A percentile compares a stretch with the other conserved stretches of the same genome.
phyloP scores from a whole-genome alignment of 2,797 vertebrate genomes.

The Anabacerthia variegaticeps region DNA sequence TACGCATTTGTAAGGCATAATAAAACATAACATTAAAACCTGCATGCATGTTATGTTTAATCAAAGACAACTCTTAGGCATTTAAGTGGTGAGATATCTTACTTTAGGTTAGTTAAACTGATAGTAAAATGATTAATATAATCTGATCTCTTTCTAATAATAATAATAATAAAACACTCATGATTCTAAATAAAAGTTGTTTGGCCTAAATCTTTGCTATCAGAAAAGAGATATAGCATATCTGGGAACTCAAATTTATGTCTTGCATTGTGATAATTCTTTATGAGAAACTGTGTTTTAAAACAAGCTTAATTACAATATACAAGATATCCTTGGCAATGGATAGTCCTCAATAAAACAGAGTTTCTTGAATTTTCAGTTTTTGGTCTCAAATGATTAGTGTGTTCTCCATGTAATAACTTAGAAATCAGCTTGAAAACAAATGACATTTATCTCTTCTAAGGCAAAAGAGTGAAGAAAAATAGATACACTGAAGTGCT shows the following conservation, averaged over 20 bases:
- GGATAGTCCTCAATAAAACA: conserved; percentile 77
- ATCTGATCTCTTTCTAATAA: conserved; percentile 72
- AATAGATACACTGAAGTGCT: conserved; percentile 48
- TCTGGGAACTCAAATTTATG: conserved; percentile 67
- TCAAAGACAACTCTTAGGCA: conserved; percentile 67
- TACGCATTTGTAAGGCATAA: conserved; percentile 65
- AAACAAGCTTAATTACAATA: conserved; percentile 63
- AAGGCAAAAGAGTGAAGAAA: conserved; percentile 51
- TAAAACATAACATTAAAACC: conserved; percentile 70
- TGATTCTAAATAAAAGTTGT: conserved; percentile 66
- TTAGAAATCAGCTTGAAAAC: conserved; percentile 70
- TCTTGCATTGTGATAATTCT: conserved; percentile 74
- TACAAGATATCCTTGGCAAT: conserved; percentile 71
- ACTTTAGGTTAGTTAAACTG: conserved; percentile 71
- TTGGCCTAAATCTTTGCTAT: conserved; percentile 74
- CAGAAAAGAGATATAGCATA: conserved; percentile 67
- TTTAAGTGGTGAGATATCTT: conserved; percentile 72
- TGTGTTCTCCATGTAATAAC: conserved; percentile 70
- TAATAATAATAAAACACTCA: conserved; percentile 64
- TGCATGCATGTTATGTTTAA: conserved; percentile 74
- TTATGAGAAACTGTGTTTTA: conserved; percentile 76
- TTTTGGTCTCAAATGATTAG: conserved; percentile 73
- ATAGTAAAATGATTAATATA: conserved; percentile 67
- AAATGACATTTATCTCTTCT: conserved; percentile 68
- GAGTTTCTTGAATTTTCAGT: conserved; percentile 73